Conservation (phyloP, 2,888 invertebrate genomes). For the Quadriops clusia region DNA sequence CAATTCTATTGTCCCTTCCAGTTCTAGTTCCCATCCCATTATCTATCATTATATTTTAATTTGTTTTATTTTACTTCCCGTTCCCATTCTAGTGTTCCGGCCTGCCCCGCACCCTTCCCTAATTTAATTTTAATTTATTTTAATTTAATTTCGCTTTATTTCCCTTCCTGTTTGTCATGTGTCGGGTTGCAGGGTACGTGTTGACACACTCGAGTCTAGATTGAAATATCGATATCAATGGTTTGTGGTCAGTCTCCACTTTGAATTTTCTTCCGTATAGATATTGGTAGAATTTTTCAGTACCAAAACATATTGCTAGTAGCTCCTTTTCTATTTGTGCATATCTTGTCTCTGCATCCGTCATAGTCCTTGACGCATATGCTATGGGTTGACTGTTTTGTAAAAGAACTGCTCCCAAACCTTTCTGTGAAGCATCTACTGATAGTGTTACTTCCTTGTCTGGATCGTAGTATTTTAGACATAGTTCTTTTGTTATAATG, state of each 20-base stretch:
- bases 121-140: too few species aligned
- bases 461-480: slow-evolving; percentile 8
- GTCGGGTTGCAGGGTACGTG: too few species aligned
- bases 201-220: too few species aligned
- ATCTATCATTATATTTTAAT: too few species aligned
- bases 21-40: too few species aligned
- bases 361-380: slow-evolving; percentile 21
- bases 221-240: slow-evolving; percentile 17
- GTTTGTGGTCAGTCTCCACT: slow-evolving; percentile 24
- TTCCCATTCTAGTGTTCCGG: too few species aligned
- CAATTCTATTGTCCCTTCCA: too few species aligned
- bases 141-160: too few species aligned
- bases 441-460: slow-evolving; percentile 13
- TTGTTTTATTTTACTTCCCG: too few species aligned
- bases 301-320: slow-evolving; percentile 16
- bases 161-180: too few species aligned
- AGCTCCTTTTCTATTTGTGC: slow-evolving; percentile 24
- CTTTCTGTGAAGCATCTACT: slow-evolving; percentile 21
- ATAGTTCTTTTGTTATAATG: too few species aligned
- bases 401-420: slow-evolving; percentile 20
- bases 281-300: slow-evolving; percentile 19
- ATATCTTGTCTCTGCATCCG: slow-evolving; percentile 19
- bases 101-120: too few species aligned
- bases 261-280: slow-evolving; percentile 17
- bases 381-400: slow-evolving; percentile 20